Conservation (phyloP, 2,797 vertebrate genomes). For the Crocidura indochinensis region DNA sequence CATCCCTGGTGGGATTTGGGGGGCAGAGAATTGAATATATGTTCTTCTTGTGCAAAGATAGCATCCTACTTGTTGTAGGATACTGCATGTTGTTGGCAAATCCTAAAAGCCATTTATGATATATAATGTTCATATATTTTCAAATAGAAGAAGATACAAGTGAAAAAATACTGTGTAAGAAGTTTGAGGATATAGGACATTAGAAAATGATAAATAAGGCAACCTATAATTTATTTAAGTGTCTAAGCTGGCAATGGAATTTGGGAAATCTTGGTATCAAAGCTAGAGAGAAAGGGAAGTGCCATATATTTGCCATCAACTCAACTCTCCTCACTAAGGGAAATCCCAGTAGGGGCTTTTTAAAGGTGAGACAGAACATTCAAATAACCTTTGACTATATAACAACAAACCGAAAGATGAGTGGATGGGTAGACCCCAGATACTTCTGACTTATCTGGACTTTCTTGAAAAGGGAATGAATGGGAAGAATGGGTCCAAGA, state of each 20-base stretch:
- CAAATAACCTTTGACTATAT: background rate
- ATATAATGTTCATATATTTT: conserved; percentile 5
- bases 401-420: background rate
- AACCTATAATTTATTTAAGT: background rate
- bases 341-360: background rate
- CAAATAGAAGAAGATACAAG: conserved; percentile 28
- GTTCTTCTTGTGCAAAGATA: too few relatives aligned
- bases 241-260: background rate
- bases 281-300: too few relatives aligned
- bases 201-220: background rate
- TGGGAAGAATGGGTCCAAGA: too few relatives aligned
- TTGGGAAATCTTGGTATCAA: background rate
- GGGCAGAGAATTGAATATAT: too few relatives aligned
- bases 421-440: too few relatives aligned
- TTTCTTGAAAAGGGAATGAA: too few relatives aligned
- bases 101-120: background rate
- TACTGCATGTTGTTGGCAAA: background rate
- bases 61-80: too few relatives aligned
- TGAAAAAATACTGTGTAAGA: background rate
- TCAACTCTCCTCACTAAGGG: background rate
- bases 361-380: background rate
- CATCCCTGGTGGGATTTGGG: too few relatives aligned
- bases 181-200: background rate
- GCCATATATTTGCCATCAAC: background rate
- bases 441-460: too few relatives aligned